These are phyloP conservation scores for Darevskia mixta DNA, from an alignment of 2,797 vertebrate species.

Conservation along the genomic window DNA sequence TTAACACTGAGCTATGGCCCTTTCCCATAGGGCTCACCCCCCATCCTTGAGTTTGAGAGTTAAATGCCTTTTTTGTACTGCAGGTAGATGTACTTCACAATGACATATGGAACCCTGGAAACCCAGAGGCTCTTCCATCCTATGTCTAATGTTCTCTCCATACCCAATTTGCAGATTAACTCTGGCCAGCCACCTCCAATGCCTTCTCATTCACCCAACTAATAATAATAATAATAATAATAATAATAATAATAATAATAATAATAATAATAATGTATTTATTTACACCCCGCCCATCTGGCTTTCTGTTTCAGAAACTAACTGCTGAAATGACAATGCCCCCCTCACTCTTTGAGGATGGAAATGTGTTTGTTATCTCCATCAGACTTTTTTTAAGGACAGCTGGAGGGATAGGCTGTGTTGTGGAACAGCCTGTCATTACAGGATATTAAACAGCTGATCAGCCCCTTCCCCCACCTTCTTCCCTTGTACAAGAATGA, in stretches of 20 bases:
- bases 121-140: neutral
- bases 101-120: neutral
- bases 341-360: neutral
- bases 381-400: no score
- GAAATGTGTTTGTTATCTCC: neutral
- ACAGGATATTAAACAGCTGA: neutral
- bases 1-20: no score
- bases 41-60: no score
- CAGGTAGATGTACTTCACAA: neutral
- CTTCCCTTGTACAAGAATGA: slow-evolving; percentile 48
- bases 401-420: neutral
- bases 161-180: neutral
- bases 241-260: no score
- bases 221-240: no score
- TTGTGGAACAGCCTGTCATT: slow-evolving; percentile 16
- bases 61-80: neutral
- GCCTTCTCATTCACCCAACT: no score
- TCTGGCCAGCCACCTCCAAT: neutral
- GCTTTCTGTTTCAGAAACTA: neutral
- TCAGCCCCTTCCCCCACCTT: neutral
- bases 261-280: no score
- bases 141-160: neutral
- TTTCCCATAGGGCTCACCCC: no score
- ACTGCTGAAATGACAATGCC: neutral
- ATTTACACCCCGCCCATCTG: no score